A percentile compares a stretch with the other conserved stretches of the same genome.
phyloP scores from a whole-genome alignment of 2,888 invertebrate genomes.

The Ichneumoninae sp. region DNA sequence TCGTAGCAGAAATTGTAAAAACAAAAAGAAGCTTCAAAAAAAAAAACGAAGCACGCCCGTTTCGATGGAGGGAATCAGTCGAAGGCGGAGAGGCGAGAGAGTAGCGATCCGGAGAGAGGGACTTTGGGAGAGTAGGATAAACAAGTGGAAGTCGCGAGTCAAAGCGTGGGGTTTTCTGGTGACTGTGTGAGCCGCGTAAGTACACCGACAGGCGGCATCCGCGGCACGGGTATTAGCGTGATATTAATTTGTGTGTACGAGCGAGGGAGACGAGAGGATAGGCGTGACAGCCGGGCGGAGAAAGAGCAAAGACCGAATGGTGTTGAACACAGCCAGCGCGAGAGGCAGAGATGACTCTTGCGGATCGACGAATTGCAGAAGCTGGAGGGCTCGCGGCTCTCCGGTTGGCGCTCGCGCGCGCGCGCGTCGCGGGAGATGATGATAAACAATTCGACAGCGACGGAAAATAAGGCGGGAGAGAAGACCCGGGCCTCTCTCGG shows the following conservation, averaged over 20 bases:
- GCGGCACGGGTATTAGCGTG: not conserved
- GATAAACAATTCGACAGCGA: slow-evolving; percentile 68
- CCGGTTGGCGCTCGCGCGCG: not conserved
- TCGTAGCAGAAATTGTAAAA: slow-evolving; percentile 18
- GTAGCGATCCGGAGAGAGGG: slow-evolving; percentile 5
- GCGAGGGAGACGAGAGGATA: not conserved
- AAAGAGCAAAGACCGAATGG: slow-evolving; percentile 9
- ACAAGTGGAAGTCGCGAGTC: slow-evolving; percentile 50
- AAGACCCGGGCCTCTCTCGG: slow-evolving; percentile 67
- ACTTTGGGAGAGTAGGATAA: slow-evolving; percentile 45
- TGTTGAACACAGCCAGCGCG: not conserved
- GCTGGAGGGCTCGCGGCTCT: slow-evolving; percentile 45
- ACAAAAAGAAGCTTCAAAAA: not conserved
- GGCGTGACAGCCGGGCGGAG: not conserved
- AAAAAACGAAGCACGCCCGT: not conserved
- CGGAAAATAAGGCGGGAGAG: slow-evolving; percentile 69
- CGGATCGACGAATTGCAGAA: slow-evolving; percentile 66
- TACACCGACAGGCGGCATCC: not conserved
- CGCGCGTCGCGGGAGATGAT: slow-evolving; percentile 57
- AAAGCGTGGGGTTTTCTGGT: slow-evolving; percentile 25
- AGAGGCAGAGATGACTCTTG: slow-evolving; percentile 48
- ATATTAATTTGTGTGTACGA: not conserved
- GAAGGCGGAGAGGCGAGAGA: not conserved
- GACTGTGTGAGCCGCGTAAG: slow-evolving; percentile 3
- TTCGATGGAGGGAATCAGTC: not conserved